Conservation (phyloP, 1,140 invertebrate species). For the Bradysia coprophila region DNA sequence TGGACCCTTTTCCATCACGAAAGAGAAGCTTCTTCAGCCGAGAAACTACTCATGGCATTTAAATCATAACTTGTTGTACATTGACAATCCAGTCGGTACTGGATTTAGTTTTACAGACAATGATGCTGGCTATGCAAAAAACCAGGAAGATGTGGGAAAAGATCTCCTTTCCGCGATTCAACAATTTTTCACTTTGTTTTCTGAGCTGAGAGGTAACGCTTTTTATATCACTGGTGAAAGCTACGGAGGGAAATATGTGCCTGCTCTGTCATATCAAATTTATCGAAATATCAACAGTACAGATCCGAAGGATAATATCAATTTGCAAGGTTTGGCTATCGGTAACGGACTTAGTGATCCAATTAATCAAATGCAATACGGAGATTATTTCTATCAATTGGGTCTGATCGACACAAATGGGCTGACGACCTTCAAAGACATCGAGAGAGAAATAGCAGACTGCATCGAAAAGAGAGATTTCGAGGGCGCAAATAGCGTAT, state of each 20-base stretch:
- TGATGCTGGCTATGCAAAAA: slow-evolving; percentile 37
- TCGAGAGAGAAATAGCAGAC: slow-evolving; percentile 32
- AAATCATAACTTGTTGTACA: slow-evolving; percentile 57
- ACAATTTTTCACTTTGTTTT: slow-evolving; percentile 59
- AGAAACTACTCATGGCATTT: slow-evolving; percentile 56
- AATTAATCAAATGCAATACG: slow-evolving; percentile 55
- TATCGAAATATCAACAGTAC: slow-evolving; percentile 38
- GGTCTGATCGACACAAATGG: slow-evolving; percentile 55
- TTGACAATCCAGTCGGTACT: slow-evolving; percentile 76
- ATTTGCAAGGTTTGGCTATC: slow-evolving; percentile 57
- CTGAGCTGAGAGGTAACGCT: slow-evolving; percentile 37
- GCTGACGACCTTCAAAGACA: slow-evolving; percentile 34
- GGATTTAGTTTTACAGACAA: slow-evolving; percentile 56
- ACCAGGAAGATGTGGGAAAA: slow-evolving; percentile 44
- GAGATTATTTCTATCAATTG: slow-evolving; percentile 62
- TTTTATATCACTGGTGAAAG: slow-evolving; percentile 76
- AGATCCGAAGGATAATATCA: slow-evolving; percentile 35
- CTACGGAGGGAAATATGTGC: slow-evolving; percentile 72
- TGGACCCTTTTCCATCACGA: slow-evolving; percentile 49
- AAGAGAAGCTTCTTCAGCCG: slow-evolving; percentile 29
- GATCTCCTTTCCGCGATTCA: slow-evolving; percentile 41
- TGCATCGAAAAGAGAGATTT: slow-evolving; percentile 42
- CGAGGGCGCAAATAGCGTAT: slow-evolving; percentile 42
- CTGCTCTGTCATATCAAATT: slow-evolving; percentile 57
- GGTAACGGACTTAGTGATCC: slow-evolving; percentile 76